Conservation (phyloP, 2,113 vertebrate genomes). For the Dicentrarchus labrax region DNA sequence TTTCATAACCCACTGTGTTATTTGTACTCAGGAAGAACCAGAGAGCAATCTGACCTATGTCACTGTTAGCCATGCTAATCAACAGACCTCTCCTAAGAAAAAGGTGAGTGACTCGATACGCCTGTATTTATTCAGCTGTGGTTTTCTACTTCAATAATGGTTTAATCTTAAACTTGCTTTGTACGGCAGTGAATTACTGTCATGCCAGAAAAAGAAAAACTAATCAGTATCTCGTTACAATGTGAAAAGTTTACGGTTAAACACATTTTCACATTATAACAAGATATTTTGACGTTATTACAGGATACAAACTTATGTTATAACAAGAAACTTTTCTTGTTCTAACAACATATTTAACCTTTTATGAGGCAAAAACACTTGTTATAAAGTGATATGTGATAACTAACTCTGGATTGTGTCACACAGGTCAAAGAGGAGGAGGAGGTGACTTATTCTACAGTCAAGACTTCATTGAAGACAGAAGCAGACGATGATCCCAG, state of each 20-base stretch:
- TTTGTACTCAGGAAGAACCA: conserved; percentile 37
- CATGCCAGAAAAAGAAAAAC: no score
- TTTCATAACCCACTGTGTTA: neutral
- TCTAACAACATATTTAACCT: no score
- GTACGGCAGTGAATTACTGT: neutral
- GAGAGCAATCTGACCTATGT: conserved; percentile 49
- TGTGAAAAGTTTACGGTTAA: no score
- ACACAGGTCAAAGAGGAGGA: conserved; percentile 3
- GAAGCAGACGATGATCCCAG: neutral
- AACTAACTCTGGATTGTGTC: neutral
- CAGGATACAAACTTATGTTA: no score
- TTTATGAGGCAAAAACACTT: no score
- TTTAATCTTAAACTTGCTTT: neutral
- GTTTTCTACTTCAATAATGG: neutral
- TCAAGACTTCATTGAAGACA: neutral
- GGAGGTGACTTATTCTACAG: conserved; percentile 32
- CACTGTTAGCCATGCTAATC: neutral
- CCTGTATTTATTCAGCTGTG: neutral
- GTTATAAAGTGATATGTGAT: no score
- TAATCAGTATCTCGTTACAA: no score
- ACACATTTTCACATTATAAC: no score
- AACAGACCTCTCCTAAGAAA: neutral
- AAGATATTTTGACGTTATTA: no score
- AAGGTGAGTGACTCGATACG: conserved; percentile 11
- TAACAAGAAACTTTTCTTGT: no score